Percentiles rank a stretch among this genome's conserved stretches.
Evolutionary conservation across 2,113 vertebrate species (phyloP).

Genomic region (Sorex fumeus): DNA sequence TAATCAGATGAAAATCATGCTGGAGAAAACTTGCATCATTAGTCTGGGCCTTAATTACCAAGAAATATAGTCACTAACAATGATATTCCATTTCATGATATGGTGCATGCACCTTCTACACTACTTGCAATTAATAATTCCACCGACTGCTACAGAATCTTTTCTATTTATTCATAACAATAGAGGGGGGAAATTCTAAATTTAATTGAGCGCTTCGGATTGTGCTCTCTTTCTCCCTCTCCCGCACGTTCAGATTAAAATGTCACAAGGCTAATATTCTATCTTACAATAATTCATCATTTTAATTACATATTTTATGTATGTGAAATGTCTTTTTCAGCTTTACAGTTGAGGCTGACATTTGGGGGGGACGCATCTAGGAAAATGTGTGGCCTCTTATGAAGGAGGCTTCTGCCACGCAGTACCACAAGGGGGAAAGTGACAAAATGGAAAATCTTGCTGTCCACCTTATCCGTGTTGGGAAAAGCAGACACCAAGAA

Average conservation of each 20-base stretch:
- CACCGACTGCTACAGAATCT: conserved; percentile 90
- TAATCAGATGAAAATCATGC: conserved; percentile 99
- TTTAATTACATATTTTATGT: conserved; percentile 93
- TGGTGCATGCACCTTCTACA: conserved; percentile 92
- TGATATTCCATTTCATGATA: conserved; percentile 94
- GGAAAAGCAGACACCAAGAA: conserved; percentile 79
- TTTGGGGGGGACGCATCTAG: conserved; percentile 70
- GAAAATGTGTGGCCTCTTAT: conserved; percentile 65
- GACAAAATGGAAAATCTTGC: conserved; percentile 35
- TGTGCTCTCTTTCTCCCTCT: conserved; percentile 86
- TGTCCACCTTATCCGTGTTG: conserved; percentile 28
- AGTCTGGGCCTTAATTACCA: conserved; percentile 99
- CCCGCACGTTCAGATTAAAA: conserved; percentile 91
- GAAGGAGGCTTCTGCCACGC: conserved; percentile 58
- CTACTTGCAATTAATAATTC: conserved; percentile 94
- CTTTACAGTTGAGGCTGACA: conserved; percentile 81
- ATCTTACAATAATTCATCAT: conserved; percentile 93
- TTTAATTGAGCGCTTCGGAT: conserved; percentile 92
- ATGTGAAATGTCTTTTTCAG: conserved; percentile 87
- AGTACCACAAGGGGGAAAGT: conserved; percentile 15
- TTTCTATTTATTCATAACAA: conserved; percentile 94
- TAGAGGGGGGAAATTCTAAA: conserved; percentile 90
- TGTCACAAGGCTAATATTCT: conserved; percentile 94
- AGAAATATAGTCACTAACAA: conserved; percentile 97
- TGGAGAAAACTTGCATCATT: conserved; percentile 99